Conservation (phyloP, 2,797 vertebrate species). For the Anisognathus igniventris region DNA sequence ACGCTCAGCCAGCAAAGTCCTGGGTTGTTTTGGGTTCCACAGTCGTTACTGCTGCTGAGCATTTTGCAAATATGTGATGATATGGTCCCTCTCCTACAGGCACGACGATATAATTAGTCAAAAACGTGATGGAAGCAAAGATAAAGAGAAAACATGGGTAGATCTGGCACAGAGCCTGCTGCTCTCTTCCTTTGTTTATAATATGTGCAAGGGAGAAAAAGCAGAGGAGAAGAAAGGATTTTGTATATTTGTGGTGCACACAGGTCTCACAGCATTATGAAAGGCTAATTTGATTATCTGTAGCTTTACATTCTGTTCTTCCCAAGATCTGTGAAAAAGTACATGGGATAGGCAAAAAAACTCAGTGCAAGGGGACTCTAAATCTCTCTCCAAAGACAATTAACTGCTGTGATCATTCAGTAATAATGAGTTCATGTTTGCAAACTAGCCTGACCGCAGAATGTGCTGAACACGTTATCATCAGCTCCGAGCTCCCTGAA, state of each 20-base stretch:
- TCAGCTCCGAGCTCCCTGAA: neutral
- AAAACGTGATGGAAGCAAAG: neutral
- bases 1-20: neutral
- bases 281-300: neutral
- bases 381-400: conserved; percentile 22
- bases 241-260: neutral
- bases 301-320: neutral
- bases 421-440: neutral
- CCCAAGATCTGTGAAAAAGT: neutral
- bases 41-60: neutral
- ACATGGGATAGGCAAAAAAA: neutral
- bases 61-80: neutral
- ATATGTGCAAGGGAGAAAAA: neutral
- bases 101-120: fast-evolving
- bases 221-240: neutral
- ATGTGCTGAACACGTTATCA: neutral
- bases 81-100: neutral
- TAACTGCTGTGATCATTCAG: neutral
- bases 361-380: fast-evolving
- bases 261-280: neutral
- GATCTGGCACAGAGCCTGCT: neutral
- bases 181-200: conserved; percentile 39
- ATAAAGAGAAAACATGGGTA: conserved; percentile 13
- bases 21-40: neutral
- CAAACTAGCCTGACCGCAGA: neutral